Evolutionary conservation across 2,888 invertebrate genomes (phyloP).

Genomic region (Caenorhabditis drosophilae): DNA sequence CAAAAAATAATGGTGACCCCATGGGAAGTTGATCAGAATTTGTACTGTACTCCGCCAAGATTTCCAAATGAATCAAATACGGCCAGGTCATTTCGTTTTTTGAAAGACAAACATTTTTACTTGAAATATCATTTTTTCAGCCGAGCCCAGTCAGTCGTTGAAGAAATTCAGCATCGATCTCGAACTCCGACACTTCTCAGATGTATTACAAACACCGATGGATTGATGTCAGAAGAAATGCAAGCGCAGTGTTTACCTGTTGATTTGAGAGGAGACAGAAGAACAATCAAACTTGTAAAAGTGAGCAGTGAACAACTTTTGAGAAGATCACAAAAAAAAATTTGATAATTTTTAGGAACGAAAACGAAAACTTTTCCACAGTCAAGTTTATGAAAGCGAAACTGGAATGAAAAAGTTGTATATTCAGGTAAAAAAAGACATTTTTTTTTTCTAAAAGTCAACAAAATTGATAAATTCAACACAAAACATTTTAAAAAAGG

Average conservation of each 20-base stretch:
- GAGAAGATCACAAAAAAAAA: too few species aligned
- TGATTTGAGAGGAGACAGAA: conserved; percentile 74
- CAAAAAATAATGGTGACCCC: conserved; percentile 69
- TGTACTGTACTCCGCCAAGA: conserved; percentile 66
- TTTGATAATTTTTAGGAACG: too few species aligned
- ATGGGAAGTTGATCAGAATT: conserved; percentile 65
- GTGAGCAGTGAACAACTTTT: too few species aligned
- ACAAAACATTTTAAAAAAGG: too few species aligned
- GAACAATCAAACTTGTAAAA: conserved; percentile 75
- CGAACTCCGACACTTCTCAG: conserved; percentile 52
- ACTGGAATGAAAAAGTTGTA: conserved; percentile 76
- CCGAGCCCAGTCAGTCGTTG: conserved; percentile 37
- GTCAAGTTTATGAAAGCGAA: conserved; percentile 76
- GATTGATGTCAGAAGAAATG: conserved; percentile 71
- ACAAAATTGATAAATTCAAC: too few species aligned
- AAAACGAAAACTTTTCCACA: conserved; percentile 76
- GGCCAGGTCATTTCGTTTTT: conserved; percentile 9
- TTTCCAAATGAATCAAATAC: conserved; percentile 32
- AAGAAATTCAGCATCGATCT: conserved; percentile 40
- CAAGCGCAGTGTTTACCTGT: conserved; percentile 75
- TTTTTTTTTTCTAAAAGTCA: not conserved
- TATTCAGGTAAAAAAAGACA: conserved; percentile 70
- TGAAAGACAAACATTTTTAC: not conserved
- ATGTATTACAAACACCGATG: conserved; percentile 69
- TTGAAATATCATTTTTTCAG: conserved; percentile 1